Evolutionary conservation across 1,140 invertebrate species (phyloP).

Genomic region (Nasonia giraulti): DNA sequence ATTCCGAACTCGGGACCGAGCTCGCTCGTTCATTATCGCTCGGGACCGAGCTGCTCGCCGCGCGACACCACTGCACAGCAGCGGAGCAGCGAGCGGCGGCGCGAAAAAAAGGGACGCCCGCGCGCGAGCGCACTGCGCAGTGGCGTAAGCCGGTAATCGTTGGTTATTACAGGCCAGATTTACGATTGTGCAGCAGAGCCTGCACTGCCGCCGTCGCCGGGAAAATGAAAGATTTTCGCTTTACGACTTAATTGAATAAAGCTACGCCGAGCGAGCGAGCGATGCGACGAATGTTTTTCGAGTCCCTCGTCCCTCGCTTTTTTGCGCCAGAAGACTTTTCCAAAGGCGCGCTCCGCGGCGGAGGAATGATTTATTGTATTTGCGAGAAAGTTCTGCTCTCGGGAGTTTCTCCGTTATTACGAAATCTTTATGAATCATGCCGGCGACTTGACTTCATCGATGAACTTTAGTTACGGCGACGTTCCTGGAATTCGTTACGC

Average conservation of each 20-base stretch:
- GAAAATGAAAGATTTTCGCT: slow-evolving; percentile 42
- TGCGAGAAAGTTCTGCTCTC: too few species aligned
- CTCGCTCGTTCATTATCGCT: too few species aligned
- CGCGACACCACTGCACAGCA: background rate
- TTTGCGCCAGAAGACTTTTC: background rate
- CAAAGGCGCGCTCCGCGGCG: too few species aligned
- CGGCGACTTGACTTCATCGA: too few species aligned
- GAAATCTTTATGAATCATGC: too few species aligned
- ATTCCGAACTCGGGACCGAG: background rate
- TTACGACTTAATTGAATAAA: slow-evolving; percentile 51
- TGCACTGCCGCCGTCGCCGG: background rate
- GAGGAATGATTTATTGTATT: background rate
- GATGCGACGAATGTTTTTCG: background rate
- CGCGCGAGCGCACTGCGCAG: background rate
- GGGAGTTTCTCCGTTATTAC: too few species aligned
- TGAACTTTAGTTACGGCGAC: too few species aligned
- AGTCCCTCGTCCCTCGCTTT: background rate
- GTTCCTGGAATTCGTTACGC: too few species aligned
- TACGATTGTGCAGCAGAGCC: slow-evolving; percentile 46
- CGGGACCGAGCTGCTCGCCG: background rate
- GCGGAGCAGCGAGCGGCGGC: background rate
- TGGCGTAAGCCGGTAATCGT: slow-evolving; percentile 50
- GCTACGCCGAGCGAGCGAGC: background rate
- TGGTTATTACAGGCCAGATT: slow-evolving; percentile 53
- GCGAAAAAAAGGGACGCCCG: slow-evolving; percentile 1